Conservation (phyloP, 1,140 invertebrate genomes). For the Phocides pigmalion region DNA sequence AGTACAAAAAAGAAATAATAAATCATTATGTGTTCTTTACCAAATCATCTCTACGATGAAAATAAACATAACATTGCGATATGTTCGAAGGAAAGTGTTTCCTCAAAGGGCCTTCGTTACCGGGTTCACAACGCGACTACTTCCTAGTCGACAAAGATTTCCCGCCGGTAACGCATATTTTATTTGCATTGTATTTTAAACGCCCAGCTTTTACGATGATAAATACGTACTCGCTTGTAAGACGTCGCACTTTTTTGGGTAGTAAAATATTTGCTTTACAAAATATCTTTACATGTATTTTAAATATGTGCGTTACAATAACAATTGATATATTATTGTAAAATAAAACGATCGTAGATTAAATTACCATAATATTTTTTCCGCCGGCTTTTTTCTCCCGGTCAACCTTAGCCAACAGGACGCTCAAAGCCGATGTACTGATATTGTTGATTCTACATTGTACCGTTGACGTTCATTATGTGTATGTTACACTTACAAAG, state of each 20-base stretch:
- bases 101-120: slow-evolving; percentile 25
- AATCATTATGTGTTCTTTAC: background rate
- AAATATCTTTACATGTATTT: too few relatives aligned
- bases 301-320: too few relatives aligned
- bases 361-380: too few relatives aligned
- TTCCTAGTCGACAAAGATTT: slow-evolving; percentile 27
- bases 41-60: background rate
- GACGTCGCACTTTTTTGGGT: background rate
- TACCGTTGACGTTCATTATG: too few relatives aligned
- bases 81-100: slow-evolving; percentile 11
- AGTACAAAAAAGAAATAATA: background rate
- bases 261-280: too few relatives aligned
- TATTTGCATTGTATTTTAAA: slow-evolving; percentile 17
- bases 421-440: too few relatives aligned
- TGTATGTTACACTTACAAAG: too few relatives aligned
- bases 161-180: slow-evolving; percentile 17
- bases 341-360: too few relatives aligned
- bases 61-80: slow-evolving; percentile 4
- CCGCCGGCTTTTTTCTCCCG: too few relatives aligned
- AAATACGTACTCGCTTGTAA: background rate
- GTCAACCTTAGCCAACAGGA: too few relatives aligned
- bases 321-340: too few relatives aligned
- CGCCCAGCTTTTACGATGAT: slow-evolving; percentile 6
- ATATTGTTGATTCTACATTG: too few relatives aligned
- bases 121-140: slow-evolving; percentile 15